Percentiles rank a stretch among this genome's conserved stretches.
phyloP scores from a whole-genome alignment of 2,113 vertebrate species.

The Engraulis encrasicolus region DNA sequence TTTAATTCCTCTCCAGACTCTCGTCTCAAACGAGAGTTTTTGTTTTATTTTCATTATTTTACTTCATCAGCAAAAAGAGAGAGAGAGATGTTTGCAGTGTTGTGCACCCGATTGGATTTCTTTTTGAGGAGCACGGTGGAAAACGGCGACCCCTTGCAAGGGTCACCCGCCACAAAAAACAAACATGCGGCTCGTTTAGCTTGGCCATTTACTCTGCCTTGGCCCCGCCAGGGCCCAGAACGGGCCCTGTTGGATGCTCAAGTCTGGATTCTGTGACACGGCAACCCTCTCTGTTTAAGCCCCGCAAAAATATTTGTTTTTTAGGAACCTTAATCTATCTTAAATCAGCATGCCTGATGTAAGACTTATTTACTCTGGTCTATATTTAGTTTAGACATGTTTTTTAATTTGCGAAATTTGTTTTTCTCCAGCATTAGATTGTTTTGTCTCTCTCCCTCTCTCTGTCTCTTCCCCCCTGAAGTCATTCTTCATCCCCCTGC shows the following conservation, averaged over 20 bases:
- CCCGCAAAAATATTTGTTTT: not conserved
- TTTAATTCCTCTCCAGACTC: not conserved
- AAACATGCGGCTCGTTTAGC: constrained; percentile 39
- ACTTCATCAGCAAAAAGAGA: no score
- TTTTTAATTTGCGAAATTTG: not conserved
- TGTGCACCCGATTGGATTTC: not conserved
- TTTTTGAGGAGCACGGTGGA: not conserved
- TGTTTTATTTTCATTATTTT: not conserved
- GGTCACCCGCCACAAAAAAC: constrained; percentile 40
- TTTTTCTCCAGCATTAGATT: not conserved
- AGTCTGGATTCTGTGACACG: not conserved
- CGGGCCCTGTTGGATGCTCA: not conserved
- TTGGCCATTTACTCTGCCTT: constrained; percentile 1
- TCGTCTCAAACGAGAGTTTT: not conserved
- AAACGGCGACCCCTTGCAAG: not conserved
- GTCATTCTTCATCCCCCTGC: not conserved
- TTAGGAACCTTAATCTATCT: not conserved
- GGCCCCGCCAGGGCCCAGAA: not conserved
- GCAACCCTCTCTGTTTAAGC: not conserved
- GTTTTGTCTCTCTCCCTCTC: not conserved
- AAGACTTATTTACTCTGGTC: not conserved
- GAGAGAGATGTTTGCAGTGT: not conserved
- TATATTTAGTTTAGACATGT: not conserved
- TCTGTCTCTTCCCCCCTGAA: no score
- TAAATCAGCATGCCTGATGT: not conserved